Conservation (phyloP, 1,140 invertebrate species). For the Brachionus manjavacas region DNA sequence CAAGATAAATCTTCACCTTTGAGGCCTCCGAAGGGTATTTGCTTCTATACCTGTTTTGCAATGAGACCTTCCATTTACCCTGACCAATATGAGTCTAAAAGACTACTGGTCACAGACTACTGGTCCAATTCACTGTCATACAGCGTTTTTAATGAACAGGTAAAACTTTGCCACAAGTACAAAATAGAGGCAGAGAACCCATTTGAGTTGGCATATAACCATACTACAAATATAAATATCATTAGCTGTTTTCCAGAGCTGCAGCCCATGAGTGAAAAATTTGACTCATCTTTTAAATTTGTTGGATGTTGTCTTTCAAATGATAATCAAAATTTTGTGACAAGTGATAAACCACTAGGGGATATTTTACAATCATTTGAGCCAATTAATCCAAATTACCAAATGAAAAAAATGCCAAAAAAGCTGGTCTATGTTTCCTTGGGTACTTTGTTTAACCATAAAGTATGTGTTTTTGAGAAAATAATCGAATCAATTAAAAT, state of each 20-base stretch:
- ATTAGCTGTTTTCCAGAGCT: neutral
- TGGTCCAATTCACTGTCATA: neutral
- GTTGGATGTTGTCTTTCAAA: neutral
- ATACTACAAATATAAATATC: neutral
- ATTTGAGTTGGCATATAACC: neutral
- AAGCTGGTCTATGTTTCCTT: neutral
- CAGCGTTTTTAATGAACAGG: neutral
- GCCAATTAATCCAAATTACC: neutral
- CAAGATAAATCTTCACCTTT: neutral
- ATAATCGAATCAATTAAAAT: neutral
- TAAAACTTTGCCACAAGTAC: neutral
- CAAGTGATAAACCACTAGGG: neutral
- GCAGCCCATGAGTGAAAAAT: neutral
- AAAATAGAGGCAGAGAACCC: neutral
- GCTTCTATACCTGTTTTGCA: slow-evolving; percentile 24
- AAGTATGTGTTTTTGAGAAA: neutral
- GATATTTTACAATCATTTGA: neutral
- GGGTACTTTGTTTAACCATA: slow-evolving; percentile 3
- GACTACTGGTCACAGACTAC: neutral
- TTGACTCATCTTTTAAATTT: slow-evolving; percentile 9
- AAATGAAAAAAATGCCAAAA: neutral
- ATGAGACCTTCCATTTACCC: neutral
- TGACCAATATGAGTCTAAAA: neutral
- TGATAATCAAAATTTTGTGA: neutral
- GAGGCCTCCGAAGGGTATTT: neutral